These are phyloP conservation scores for Acronicta psi DNA, from an alignment of 2,888 invertebrate genomes.

Conservation along the genomic window DNA sequence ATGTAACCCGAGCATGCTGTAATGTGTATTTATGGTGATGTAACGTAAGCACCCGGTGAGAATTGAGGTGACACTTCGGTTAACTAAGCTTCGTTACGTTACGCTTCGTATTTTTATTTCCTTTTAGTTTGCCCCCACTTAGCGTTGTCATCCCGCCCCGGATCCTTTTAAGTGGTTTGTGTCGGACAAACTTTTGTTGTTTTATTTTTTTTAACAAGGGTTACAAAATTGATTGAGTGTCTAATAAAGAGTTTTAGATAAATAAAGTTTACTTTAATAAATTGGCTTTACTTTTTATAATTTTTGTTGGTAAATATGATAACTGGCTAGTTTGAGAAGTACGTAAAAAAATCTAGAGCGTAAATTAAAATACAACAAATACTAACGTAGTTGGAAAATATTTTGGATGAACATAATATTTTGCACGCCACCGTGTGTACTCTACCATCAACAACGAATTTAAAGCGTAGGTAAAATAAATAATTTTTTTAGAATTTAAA, in stretches of 20 bases:
- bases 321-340: constrained; percentile 8
- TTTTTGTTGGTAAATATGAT: background rate
- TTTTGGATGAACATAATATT: constrained; percentile 37
- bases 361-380: constrained; percentile 23
- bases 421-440: constrained; percentile 21
- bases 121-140: constrained; percentile 50
- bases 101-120: constrained; percentile 45
- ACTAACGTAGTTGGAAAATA: no score
- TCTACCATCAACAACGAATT: constrained; percentile 32
- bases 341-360: no score
- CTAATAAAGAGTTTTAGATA: background rate
- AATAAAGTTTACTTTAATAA: background rate
- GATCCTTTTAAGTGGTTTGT: constrained; percentile 36
- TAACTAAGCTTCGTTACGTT: constrained; percentile 52
- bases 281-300: background rate
- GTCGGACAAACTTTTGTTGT: constrained; percentile 18
- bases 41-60: constrained; percentile 42
- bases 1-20: constrained; percentile 47
- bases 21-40: constrained; percentile 54
- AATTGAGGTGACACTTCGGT: constrained; percentile 51
- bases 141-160: constrained; percentile 39
- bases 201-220: constrained; percentile 10
- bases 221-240: constrained; percentile 5
- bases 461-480: constrained; percentile 28
- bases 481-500: constrained; percentile 20